Evolutionary conservation across 2,888 invertebrate genomes (phyloP).

Genomic region (Zygaena filipendulae): DNA sequence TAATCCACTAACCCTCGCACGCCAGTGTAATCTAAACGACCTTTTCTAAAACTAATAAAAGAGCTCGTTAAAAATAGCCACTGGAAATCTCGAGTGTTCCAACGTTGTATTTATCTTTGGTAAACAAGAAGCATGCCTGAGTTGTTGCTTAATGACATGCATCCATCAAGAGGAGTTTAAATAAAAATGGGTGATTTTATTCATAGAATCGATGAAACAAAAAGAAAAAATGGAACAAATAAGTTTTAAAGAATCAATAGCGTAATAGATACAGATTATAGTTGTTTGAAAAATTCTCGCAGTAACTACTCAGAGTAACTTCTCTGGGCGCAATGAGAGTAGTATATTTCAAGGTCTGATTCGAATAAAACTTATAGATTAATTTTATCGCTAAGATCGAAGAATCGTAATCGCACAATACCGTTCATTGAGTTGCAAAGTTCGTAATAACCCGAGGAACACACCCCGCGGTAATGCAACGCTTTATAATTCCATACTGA

Average conservation of each 20-base stretch:
- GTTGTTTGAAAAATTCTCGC: too few relatives aligned
- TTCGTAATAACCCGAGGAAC: slow-evolving; percentile 38
- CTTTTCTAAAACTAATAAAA: slow-evolving; percentile 67
- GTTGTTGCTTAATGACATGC: slow-evolving; percentile 39
- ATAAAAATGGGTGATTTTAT: too few relatives aligned
- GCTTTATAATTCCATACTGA: slow-evolving; percentile 66
- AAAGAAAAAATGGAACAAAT: too few relatives aligned
- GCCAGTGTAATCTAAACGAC: slow-evolving; percentile 61
- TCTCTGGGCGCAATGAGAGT: too few relatives aligned
- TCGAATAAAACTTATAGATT: too few relatives aligned
- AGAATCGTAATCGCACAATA: slow-evolving; percentile 19
- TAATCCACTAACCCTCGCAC: slow-evolving; percentile 48
- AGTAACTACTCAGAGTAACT: too few relatives aligned
- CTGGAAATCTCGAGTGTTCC: slow-evolving; percentile 54
- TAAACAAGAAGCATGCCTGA: slow-evolving; percentile 46
- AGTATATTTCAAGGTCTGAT: too few relatives aligned
- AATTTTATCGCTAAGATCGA: slow-evolving; percentile 15
- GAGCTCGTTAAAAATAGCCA: slow-evolving; percentile 63
- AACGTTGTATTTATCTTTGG: slow-evolving; percentile 36
- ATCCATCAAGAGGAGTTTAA: slow-evolving; percentile 48
- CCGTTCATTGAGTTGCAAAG: slow-evolving; percentile 41
- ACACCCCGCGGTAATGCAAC: slow-evolving; percentile 56
- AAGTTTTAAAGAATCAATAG: too few relatives aligned
- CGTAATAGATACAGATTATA: too few relatives aligned
- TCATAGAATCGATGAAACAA: too few relatives aligned